Evolutionary conservation across 1,140 invertebrate genomes (phyloP).

Genomic region (Drosophila erecta): DNA sequence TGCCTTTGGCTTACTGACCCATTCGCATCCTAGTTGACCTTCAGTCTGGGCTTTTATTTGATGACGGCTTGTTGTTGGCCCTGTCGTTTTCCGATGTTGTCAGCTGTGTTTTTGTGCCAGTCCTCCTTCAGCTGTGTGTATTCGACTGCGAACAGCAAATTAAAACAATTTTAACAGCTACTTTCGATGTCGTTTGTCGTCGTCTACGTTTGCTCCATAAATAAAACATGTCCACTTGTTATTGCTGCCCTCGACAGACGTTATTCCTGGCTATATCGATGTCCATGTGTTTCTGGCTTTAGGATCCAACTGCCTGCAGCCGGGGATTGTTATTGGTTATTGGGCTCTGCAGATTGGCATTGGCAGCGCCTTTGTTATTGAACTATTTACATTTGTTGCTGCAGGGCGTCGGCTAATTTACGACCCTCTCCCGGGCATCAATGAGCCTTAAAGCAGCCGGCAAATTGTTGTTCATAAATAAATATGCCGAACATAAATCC

Average conservation of each 20-base stretch:
- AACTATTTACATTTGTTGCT: slow-evolving; percentile 83
- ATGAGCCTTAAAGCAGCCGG: slow-evolving; percentile 69
- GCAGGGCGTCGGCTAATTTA: slow-evolving; percentile 66
- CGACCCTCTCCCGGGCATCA: slow-evolving; percentile 55
- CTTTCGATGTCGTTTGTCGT: slow-evolving; percentile 67
- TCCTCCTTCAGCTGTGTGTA: slow-evolving; percentile 39
- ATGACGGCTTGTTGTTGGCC: slow-evolving; percentile 48
- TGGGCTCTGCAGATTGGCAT: slow-evolving; percentile 19
- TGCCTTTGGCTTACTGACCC: slow-evolving; percentile 33
- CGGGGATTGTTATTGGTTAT: slow-evolving; percentile 52
- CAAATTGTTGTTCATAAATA: slow-evolving; percentile 81
- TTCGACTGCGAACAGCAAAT: slow-evolving; percentile 63
- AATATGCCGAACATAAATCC: slow-evolving; percentile 76
- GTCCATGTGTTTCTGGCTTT: slow-evolving; percentile 3
- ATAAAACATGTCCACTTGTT: slow-evolving; percentile 83
- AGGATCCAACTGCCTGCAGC: slow-evolving; percentile 29
- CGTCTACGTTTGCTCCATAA: slow-evolving; percentile 75
- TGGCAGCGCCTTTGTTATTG: slow-evolving; percentile 71
- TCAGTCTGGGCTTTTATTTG: slow-evolving; percentile 47
- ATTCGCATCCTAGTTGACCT: slow-evolving; percentile 45
- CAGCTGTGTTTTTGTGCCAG: slow-evolving; percentile 9
- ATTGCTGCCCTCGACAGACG: slow-evolving; percentile 66
- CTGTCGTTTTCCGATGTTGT: slow-evolving; percentile 30
- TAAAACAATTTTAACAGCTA: slow-evolving; percentile 83
- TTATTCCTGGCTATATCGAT: slow-evolving; percentile 11